Conservation (phyloP, 92 coral and sea anemone species). For the Montipora capitata region DNA sequence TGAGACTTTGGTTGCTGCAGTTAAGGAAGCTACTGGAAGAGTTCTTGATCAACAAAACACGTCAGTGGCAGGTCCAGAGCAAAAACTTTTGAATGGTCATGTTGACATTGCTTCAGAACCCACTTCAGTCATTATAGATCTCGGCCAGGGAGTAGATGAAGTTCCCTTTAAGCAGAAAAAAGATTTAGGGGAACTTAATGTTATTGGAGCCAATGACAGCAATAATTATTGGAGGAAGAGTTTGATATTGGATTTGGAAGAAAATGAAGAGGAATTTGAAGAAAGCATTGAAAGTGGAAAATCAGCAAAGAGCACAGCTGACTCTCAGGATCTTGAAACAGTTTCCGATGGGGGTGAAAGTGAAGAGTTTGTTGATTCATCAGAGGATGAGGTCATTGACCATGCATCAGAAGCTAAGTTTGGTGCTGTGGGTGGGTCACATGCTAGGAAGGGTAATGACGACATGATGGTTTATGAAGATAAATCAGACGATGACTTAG, state of each 20-base stretch:
- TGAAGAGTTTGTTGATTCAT: conserved; percentile 87
- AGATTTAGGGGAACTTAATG: conserved; percentile 9
- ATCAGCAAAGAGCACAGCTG: conserved; percentile 49
- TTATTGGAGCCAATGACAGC: conserved; percentile 26
- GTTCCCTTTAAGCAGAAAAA: conserved; percentile 42
- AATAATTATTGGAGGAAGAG: conserved; percentile 87
- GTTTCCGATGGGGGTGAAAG: conserved; percentile 60
- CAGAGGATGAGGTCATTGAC: conserved; percentile 90
- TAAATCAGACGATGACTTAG: conserved; percentile 36
- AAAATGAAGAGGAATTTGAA: conserved; percentile 86
- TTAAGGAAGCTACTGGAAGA: conserved; percentile 41
- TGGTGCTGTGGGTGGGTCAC: conserved; percentile 89
- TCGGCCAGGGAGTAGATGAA: conserved; percentile 28
- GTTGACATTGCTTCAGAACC: conserved; percentile 1
- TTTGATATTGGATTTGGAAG: conserved; percentile 90
- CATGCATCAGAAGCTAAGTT: conserved; percentile 86
- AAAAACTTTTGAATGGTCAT: conserved; percentile 35
- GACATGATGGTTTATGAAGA: conserved; percentile 35
- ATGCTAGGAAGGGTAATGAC: conserved; percentile 35
- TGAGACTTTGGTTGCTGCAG: conserved; percentile 11
- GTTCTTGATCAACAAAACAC: conserved; percentile 9
- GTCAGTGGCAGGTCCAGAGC: background rate
- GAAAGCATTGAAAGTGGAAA: conserved; percentile 78
- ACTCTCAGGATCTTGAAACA: conserved; percentile 26
- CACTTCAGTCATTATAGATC: background rate